Evolutionary conservation across 2,888 invertebrate species (phyloP).

Genomic region (Tachystola acroxantha): DNA sequence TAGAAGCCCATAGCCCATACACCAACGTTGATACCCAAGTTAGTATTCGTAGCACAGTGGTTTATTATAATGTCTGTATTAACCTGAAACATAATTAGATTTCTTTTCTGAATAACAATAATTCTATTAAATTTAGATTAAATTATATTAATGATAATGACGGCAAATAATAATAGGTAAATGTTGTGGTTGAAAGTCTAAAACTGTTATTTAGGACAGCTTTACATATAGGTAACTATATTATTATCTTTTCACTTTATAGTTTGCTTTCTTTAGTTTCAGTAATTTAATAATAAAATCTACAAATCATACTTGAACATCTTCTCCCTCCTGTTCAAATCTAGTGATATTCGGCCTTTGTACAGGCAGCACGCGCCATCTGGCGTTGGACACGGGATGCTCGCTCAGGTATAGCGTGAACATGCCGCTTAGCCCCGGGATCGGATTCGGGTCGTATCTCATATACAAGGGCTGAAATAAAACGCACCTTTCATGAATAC

Average conservation of each 20-base stretch:
- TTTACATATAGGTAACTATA: too few relatives aligned
- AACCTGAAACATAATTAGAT: constrained; percentile 33
- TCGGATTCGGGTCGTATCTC: constrained; percentile 62
- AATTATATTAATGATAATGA: too few relatives aligned
- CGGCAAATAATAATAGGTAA: too few relatives aligned
- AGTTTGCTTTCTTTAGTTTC: too few relatives aligned
- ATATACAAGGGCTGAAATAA: constrained; percentile 61
- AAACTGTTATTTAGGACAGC: too few relatives aligned
- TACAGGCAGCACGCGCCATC: constrained; percentile 62
- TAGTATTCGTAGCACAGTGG: constrained; percentile 64
- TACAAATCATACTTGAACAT: constrained; percentile 44
- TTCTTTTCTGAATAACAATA: too few relatives aligned
- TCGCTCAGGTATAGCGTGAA: constrained; percentile 62
- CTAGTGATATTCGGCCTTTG: constrained; percentile 50
- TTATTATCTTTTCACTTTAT: too few relatives aligned
- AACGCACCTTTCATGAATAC: constrained; percentile 2
- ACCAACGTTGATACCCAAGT: constrained; percentile 52
- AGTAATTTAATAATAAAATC: too few relatives aligned
- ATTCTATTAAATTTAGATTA: too few relatives aligned
- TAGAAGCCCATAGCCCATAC: constrained; percentile 57
- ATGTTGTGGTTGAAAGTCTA: too few relatives aligned
- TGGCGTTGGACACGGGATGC: constrained; percentile 59
- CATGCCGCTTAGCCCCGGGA: constrained; percentile 57
- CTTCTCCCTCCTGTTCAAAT: constrained; percentile 58
- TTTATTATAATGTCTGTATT: constrained; percentile 63